These are phyloP conservation scores for Corythornis cristatus DNA, from an alignment of 2,113 vertebrate species.

Conservation along the genomic window DNA sequence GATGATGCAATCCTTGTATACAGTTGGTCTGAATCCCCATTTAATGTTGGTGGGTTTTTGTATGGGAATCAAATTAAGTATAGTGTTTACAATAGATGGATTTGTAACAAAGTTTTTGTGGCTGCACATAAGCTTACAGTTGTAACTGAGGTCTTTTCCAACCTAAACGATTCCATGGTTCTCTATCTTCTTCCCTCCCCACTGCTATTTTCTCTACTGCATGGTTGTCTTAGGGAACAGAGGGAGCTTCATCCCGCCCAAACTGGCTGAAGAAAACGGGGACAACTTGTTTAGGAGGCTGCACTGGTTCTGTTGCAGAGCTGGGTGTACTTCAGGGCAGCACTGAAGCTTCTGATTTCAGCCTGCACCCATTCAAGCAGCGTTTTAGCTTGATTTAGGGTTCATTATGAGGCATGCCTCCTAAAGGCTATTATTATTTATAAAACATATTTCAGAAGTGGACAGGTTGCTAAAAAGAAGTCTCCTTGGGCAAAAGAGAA, in stretches of 20 bases:
- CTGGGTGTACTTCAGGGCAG: not conserved
- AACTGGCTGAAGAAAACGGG: not conserved
- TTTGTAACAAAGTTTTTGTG: not conserved
- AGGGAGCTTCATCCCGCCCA: not conserved
- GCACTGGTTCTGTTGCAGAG: not conserved
- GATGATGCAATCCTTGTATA: not conserved
- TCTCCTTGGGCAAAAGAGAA: not conserved
- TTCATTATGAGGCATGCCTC: not conserved
- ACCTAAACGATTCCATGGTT: not conserved
- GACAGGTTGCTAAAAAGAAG: not conserved
- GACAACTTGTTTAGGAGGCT: not conserved
- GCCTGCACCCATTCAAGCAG: rapidly evolving
- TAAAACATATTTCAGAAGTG: not conserved
- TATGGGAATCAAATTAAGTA: not conserved
- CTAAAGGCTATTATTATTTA: not conserved
- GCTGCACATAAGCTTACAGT: not conserved
- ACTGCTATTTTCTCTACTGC: not conserved
- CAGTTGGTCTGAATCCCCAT: not conserved
- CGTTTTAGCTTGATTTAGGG: not conserved
- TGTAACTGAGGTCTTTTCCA: not conserved
- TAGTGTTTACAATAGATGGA: not conserved
- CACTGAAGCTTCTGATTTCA: not conserved
- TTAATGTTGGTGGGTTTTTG: not conserved
- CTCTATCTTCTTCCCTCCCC: not conserved
- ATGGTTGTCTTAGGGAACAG: not conserved